Conservation (phyloP, 1,140 invertebrate species). For the Nebria ingens region DNA sequence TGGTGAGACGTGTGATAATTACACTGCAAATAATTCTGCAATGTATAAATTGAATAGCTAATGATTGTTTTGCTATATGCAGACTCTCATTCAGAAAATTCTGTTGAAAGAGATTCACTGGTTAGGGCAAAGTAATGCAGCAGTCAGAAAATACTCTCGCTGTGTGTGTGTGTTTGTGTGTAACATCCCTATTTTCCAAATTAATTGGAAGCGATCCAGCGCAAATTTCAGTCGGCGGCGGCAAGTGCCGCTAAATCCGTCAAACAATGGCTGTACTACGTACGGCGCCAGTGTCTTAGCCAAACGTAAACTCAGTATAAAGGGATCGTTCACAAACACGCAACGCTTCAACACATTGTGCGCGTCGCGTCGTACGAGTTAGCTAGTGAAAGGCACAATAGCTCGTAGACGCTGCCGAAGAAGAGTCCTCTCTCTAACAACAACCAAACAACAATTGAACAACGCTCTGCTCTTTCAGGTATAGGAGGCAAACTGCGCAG, state of each 20-base stretch:
- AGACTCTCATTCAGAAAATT: too few species aligned
- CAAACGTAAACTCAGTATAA: not conserved
- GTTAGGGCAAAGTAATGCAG: too few species aligned
- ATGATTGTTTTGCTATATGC: too few species aligned
- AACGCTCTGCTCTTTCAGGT: not conserved
- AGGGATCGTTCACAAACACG: slow-evolving; percentile 1
- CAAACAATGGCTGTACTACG: slow-evolving; percentile 4
- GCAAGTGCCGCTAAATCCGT: not conserved
- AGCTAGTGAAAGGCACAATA: not conserved
- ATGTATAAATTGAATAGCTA: too few species aligned
- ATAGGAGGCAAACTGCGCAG: not conserved
- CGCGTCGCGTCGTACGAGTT: not conserved
- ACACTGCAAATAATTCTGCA: too few species aligned
- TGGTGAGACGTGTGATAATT: too few species aligned
- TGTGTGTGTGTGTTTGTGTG: too few species aligned
- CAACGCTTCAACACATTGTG: not conserved
- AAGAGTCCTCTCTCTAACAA: not conserved
- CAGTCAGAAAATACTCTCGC: too few species aligned
- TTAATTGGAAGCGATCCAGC: slow-evolving; percentile 6
- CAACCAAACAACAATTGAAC: too few species aligned
- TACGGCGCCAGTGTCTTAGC: slow-evolving; percentile 1
- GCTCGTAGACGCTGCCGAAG: not conserved
- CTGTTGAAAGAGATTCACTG: too few species aligned
- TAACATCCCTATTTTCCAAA: not conserved
- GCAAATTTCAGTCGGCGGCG: not conserved